Evolutionary conservation across 2,113 vertebrate species (phyloP).

Genomic region (Onychorhynchus coronatus): DNA sequence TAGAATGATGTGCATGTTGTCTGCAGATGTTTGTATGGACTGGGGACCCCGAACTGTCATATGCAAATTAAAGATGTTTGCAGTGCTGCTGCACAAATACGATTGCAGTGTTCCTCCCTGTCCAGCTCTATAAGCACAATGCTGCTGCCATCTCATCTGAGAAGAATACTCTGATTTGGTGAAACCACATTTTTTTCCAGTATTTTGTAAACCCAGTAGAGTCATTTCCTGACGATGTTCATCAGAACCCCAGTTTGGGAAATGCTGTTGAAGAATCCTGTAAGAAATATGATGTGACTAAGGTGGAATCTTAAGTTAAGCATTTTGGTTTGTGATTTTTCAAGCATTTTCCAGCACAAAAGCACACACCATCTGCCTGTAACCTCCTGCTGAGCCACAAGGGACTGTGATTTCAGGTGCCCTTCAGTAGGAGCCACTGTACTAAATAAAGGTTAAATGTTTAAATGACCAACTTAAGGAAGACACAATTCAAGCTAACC

Average conservation of each 20-base stretch:
- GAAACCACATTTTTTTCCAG: background rate
- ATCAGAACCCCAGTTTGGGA: background rate
- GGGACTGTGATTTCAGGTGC: background rate
- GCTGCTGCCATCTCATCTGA: background rate
- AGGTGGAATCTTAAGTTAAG: background rate
- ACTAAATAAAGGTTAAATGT: background rate
- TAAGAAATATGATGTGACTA: background rate
- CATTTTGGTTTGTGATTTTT: background rate
- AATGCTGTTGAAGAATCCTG: background rate
- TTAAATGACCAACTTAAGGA: background rate
- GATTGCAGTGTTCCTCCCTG: background rate
- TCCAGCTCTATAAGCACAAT: background rate
- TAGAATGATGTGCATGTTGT: background rate
- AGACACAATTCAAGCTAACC: background rate
- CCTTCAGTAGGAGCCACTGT: fast-evolving
- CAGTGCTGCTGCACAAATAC: background rate
- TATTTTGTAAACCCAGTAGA: background rate
- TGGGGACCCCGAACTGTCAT: background rate
- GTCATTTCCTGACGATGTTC: background rate
- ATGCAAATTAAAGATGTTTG: background rate
- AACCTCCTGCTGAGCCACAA: background rate
- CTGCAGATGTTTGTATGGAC: background rate
- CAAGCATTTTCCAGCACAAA: background rate
- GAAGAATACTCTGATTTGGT: background rate
- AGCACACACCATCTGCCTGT: background rate